Percentiles rank a stretch among this genome's conserved stretches.
These are phyloP conservation scores for Cheilosia impressa DNA, from an alignment of 2,888 invertebrate genomes.

Conservation along the genomic window DNA sequence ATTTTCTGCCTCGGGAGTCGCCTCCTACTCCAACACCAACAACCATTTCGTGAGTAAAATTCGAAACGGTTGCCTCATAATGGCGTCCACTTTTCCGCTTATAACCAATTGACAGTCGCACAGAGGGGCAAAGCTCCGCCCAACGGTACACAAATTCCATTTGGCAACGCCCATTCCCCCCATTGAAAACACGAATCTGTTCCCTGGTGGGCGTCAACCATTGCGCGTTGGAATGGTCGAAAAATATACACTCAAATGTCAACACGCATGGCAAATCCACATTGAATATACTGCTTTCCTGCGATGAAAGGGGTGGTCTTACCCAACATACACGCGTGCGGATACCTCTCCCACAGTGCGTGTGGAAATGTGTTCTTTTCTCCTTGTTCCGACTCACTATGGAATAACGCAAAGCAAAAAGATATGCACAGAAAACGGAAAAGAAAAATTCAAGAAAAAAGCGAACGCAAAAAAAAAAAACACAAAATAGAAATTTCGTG, in stretches of 20 bases:
- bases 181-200: background rate
- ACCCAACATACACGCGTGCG: background rate
- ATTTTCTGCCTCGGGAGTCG: background rate
- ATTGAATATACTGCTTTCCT: background rate
- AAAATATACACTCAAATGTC: background rate
- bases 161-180: conserved; percentile 22
- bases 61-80: conserved; percentile 67
- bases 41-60: conserved; percentile 20
- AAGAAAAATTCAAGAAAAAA: conserved; percentile 34
- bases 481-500: background rate
- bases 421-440: conserved; percentile 12
- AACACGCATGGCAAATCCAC: conserved; percentile 27
- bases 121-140: conserved; percentile 49
- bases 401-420: background rate
- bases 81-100: conserved; percentile 65
- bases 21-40: conserved; percentile 33
- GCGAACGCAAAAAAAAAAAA: conserved; percentile 4
- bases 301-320: conserved; percentile 17
- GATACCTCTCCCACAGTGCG: conserved; percentile 2
- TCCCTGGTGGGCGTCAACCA: conserved; percentile 2
- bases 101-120: conserved; percentile 62
- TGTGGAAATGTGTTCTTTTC: conserved; percentile 14
- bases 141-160: background rate
- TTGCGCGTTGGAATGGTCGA: conserved; percentile 4
- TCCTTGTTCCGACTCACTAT: background rate